A percentile compares a stretch with the other conserved stretches of the same genome.
Conservation (phyloP, 2,113 vertebrate genomes). For the Physeter macrocephalus region DNA sequence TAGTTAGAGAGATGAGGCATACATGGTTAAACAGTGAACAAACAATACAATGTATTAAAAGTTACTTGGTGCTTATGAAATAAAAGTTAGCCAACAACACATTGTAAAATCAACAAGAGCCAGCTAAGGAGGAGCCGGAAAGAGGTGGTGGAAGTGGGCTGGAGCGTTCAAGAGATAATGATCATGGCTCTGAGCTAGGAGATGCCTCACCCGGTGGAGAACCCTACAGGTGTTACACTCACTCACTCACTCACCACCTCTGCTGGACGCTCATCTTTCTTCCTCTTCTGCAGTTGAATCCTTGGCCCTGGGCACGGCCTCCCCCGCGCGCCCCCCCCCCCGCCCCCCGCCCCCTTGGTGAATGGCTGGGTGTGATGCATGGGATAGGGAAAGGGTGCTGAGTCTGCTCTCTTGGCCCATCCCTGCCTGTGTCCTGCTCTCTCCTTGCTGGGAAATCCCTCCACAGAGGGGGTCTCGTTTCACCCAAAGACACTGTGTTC, state of each 20-base stretch:
- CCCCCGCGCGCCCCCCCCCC: no score
- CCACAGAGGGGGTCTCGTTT: not conserved
- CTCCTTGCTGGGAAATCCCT: not conserved
- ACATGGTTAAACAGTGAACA: not conserved
- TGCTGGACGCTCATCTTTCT: not conserved
- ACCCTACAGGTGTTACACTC: rapidly evolving
- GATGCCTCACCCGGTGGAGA: not conserved
- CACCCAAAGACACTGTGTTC: conserved; percentile 54
- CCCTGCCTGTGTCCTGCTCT: not conserved
- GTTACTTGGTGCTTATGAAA: not conserved
- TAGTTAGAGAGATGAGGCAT: not conserved
- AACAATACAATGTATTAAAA: not conserved
- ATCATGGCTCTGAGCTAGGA: not conserved
- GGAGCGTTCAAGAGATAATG: not conserved
- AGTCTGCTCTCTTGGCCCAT: not conserved
- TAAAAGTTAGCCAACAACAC: not conserved
- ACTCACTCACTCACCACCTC: not conserved
- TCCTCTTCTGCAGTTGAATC: not conserved
- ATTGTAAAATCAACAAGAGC: not conserved
- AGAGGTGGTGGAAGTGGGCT: not conserved
- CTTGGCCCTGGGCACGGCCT: not conserved
- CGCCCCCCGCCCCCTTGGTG: not conserved
- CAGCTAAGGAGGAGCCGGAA: not conserved
- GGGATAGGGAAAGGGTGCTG: rapidly evolving
- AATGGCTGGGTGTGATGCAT: not conserved